Percentiles rank a stretch among this genome's conserved stretches.
phyloP scores from a whole-genome alignment of 2,113 vertebrate species.

The Notothenia coriiceps region DNA sequence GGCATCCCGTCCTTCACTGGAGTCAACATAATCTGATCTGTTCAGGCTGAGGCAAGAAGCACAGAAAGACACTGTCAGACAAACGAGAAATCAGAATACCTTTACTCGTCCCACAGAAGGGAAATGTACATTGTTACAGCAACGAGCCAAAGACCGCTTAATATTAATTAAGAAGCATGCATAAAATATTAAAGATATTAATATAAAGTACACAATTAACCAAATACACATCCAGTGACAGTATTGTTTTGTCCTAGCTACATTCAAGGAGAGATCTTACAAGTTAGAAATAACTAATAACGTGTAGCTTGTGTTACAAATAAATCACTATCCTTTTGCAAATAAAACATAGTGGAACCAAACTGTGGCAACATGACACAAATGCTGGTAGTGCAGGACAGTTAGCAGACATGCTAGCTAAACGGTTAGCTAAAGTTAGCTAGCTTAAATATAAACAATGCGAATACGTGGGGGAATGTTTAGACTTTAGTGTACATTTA shows the following conservation, averaged over 20 bases:
- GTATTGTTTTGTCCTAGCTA: background rate
- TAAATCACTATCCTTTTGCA: too few relatives aligned
- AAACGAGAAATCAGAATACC: too few relatives aligned
- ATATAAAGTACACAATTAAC: too few relatives aligned
- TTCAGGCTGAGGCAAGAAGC: conserved; percentile 22
- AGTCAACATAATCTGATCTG: conserved; percentile 77
- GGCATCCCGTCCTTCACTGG: conserved; percentile 78
- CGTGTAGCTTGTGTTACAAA: background rate
- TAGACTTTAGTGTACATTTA: background rate
- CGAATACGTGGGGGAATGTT: fast-evolving
- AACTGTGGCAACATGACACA: background rate
- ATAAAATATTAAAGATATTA: too few relatives aligned
- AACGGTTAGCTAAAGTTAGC: conserved; percentile 53
- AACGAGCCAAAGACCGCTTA: too few relatives aligned
- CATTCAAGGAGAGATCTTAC: background rate
- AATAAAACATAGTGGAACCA: too few relatives aligned
- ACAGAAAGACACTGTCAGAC: background rate
- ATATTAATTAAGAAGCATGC: too few relatives aligned
- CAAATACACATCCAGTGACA: too few relatives aligned
- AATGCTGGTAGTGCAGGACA: background rate
- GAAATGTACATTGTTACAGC: too few relatives aligned
- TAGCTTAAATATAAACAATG: conserved; percentile 1
- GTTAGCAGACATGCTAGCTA: conserved; percentile 33
- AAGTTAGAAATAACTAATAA: background rate
- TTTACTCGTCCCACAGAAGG: too few relatives aligned